phyloP scores from a whole-genome alignment of 2,888 invertebrate species.

The Meliscaeva auricollis region DNA sequence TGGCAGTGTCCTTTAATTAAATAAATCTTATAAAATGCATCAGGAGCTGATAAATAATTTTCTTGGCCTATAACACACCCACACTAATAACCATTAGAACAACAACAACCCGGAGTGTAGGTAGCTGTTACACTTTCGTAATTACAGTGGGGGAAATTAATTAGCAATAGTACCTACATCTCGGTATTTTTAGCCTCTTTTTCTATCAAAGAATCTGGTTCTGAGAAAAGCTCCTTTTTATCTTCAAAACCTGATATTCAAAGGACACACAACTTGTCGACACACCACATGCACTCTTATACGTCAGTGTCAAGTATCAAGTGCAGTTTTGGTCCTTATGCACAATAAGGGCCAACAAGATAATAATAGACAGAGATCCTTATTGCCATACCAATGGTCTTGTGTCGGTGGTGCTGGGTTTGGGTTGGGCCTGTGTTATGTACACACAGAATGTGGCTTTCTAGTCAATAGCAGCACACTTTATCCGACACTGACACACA shows the following conservation, averaged over 20 bases:
- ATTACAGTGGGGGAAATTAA: background rate
- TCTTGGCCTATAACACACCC: background rate
- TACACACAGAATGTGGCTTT: slow-evolving; percentile 24
- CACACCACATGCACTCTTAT: slow-evolving; percentile 11
- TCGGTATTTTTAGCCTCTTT: background rate
- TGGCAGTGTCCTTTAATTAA: background rate
- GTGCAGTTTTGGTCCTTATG: slow-evolving; percentile 30
- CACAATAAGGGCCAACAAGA: slow-evolving; percentile 32
- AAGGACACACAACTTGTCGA: slow-evolving; percentile 8
- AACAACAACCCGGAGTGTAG: too few species aligned
- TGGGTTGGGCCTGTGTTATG: background rate
- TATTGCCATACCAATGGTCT: background rate
- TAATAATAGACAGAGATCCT: slow-evolving; percentile 46
- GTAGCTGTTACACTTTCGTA: background rate
- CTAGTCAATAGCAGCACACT: slow-evolving; percentile 4
- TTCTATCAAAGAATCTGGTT: background rate
- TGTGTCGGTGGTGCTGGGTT: background rate
- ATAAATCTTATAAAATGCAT: slow-evolving; percentile 1
- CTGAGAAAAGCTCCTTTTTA: too few species aligned
- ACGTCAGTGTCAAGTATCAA: slow-evolving; percentile 62
- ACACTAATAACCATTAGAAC: too few species aligned
- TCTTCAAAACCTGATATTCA: slow-evolving; percentile 21
- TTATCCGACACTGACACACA: background rate
- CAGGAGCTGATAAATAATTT: background rate
- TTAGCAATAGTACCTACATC: slow-evolving; percentile 3